Percentiles rank a stretch among this genome's conserved stretches.
Evolutionary conservation across 1,140 invertebrate species (phyloP).

Genomic region (Lepidurus couesii): DNA sequence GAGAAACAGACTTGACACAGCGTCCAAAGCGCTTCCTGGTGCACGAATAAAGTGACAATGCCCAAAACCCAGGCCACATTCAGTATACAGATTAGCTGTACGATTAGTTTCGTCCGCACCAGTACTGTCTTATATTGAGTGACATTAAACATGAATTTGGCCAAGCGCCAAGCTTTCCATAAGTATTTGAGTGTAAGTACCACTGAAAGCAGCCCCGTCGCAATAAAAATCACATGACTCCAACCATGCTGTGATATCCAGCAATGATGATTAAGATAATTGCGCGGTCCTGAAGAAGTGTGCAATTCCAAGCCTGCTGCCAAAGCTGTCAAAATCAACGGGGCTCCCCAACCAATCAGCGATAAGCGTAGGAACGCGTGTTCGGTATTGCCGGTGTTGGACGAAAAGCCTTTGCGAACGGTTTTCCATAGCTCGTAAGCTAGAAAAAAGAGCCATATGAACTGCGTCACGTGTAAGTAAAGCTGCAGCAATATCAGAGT

Average conservation of each 20-base stretch:
- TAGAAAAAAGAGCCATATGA: constrained; percentile 22
- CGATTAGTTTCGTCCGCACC: not conserved
- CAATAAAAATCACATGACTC: not conserved
- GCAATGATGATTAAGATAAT: not conserved
- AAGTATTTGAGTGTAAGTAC: not conserved
- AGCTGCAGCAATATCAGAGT: not conserved
- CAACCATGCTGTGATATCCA: not conserved
- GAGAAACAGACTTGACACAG: constrained; percentile 3
- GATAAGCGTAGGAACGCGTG: constrained; percentile 10
- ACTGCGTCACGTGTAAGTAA: constrained; percentile 19
- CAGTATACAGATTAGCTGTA: not conserved
- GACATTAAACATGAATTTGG: constrained; percentile 1
- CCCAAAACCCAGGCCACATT: not conserved
- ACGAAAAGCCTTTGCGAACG: not conserved
- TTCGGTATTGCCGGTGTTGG: not conserved
- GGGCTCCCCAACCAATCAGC: constrained; percentile 22
- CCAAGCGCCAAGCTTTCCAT: not conserved
- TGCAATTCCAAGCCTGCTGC: not conserved
- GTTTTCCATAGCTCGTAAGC: not conserved
- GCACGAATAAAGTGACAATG: not conserved
- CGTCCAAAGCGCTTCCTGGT: not conserved
- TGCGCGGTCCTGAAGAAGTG: not conserved
- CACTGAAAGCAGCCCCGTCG: not conserved
- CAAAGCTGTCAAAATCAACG: constrained; percentile 16
- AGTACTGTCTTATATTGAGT: constrained; percentile 9